Base-by-base conservation (phyloP, 2,888 invertebrate species). In the Phengaris alcon region DNA sequence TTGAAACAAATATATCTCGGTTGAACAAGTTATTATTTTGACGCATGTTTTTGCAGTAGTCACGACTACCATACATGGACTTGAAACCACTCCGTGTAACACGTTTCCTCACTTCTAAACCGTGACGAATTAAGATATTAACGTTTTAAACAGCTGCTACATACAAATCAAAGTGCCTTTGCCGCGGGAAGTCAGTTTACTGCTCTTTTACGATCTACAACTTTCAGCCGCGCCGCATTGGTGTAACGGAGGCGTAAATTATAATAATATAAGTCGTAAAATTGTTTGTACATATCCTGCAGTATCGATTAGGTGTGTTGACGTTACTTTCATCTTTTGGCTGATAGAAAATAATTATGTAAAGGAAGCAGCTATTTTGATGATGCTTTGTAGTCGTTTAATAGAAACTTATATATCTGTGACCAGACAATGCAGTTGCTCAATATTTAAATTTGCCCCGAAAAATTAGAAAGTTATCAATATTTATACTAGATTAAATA, bases 81-180 rank as follows among this genome's bases (percentile, higher is more conserved):
- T 48, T 52, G 54, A 72, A 44, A 44, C 6, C 12, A 73, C 51
- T n/a, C 52, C 68, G 74, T 74, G 64, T 74, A 48, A 74, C 74
- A 52, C 68, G 72, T 70, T 69, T 75, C 57, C 75, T 75, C 55
- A 69, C 35, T 57, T 13, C 35, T 44, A 55, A n/a, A 15, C 75
- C 44, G 55, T 75, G 52, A 22, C 91, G 93, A 93, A 93, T 93
- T 93, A 93, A 93, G 91, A 90, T 93, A 93, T 93, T 93, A 93
- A 91, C 91, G 90, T 88, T 88, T 82, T 78, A 82, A 87, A 85
- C 92, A 93, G 93, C 93, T 93, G 93, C 86, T 89, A 83, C 81
- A 87, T 88, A 93, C 93, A 93, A 93, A 93, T 93, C 93, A 93
- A 93, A 91, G 90, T 85, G 87, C 82, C 86, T 86, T 85, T 86